Percentiles rank a stretch among this genome's conserved stretches.
Conservation (phyloP, 2,888 invertebrate genomes). For the Aphidius colemani region DNA sequence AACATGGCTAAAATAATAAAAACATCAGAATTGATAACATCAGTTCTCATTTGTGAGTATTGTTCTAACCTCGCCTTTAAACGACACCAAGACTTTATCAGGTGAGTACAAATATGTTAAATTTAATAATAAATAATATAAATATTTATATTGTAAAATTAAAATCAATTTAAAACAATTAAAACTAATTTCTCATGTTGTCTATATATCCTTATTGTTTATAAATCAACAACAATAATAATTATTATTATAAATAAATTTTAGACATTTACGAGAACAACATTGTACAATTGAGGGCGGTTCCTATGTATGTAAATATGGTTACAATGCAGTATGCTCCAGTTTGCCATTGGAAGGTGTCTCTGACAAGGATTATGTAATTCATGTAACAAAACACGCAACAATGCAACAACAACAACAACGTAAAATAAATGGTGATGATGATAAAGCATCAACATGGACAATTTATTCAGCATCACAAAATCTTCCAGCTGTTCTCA, state of each 20-base stretch:
- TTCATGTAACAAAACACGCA: constrained; percentile 74
- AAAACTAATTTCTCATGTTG: not conserved
- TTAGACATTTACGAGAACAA: constrained; percentile 76
- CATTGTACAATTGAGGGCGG: constrained; percentile 87
- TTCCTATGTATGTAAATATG: constrained; percentile 85
- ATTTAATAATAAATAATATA: not conserved
- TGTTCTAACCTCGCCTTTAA: constrained; percentile 57
- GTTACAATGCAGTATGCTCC: constrained; percentile 83
- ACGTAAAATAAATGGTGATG: constrained; percentile 59
- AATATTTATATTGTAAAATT: no score
- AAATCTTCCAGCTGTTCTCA: constrained; percentile 93
- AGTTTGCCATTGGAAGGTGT: constrained; percentile 89
- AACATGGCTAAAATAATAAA: constrained; percentile 56
- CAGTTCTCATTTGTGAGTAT: constrained; percentile 52
- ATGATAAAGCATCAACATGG: constrained; percentile 64
- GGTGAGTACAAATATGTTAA: constrained; percentile 43
- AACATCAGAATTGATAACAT: constrained; percentile 42
- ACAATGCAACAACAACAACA: constrained; percentile 52
- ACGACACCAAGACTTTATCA: constrained; percentile 55
- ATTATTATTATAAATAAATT: constrained; percentile 6
- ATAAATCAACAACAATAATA: not conserved
- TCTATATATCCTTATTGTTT: not conserved
- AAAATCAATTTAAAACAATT: no score
- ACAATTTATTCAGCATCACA: constrained; percentile 90
- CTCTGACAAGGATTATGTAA: constrained; percentile 84